Evolutionary conservation across 2,113 vertebrate species (phyloP), one percentile per base, ranked within the genome.

Genomic region (Oreochromis niloticus): DNA sequence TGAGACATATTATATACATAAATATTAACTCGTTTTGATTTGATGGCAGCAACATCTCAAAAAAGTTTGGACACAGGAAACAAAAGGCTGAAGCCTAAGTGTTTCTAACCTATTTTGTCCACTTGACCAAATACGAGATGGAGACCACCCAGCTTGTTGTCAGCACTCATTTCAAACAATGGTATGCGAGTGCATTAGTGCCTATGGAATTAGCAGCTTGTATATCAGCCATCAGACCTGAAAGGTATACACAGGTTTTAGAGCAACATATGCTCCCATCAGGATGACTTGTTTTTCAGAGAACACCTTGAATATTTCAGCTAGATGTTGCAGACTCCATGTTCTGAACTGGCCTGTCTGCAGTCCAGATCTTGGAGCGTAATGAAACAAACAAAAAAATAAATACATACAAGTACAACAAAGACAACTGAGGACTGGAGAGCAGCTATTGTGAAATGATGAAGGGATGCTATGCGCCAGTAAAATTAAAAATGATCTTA

Each of bases 101-200:
- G 61, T 66, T 66, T 66, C 61, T 66, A 39, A 66, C 10, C 17
- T 7, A 66, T 12, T 39, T n/a, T 66, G 61, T 66, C 17, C 17
- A 66, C 32, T 1, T 27, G 59, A 63, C 1, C 30, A 36, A 36
- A 63, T 32, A 63, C 59, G 34, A 39, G 32, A 39, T 12, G 34
- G 32, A 39, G 0, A 66, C 34, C 10, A 66, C 5, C 61, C 4
- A 66, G 61, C 1, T 2, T 66, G 0, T 66, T 36, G 36, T 66
- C 32, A 66, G 2, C 34, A n/a, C 61, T 66, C 61, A 39, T 19
- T 39, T n/a, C 61, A 66, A 66, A 66, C 61, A 39, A 66, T 27
- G n/a, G 0, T 71, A 71, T 46, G 1, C 0, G 10, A 27, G 68
- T 75, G 0, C 68, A 48, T 48, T 30, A 75, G 6, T 75, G 0